Base-by-base conservation (phyloP, 2,113 vertebrate species). In the Oenanthe oenanthe region DNA sequence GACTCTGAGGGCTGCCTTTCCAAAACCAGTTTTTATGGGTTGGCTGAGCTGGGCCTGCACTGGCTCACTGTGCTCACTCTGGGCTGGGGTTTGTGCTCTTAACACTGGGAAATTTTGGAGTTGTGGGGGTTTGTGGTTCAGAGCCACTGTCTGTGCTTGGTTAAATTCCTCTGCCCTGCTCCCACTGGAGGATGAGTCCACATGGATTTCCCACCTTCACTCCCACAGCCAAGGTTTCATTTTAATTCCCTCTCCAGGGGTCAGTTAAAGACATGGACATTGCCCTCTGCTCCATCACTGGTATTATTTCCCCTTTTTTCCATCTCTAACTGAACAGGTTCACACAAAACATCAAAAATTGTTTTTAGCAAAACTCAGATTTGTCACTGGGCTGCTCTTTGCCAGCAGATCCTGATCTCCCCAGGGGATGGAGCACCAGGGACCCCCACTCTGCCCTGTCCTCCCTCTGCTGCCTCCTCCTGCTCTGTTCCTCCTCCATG, bases 211-310 rank as follows among this genome's bases (percentile, higher is more conserved):
- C 53, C 85, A 87, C 28, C 38, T 29, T 31, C 82, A 13, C 2
- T 32, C 34, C 48, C 61, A 34, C 1, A 22, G 43, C 42, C 73
- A 65, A 34, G 68, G 36, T 45, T 45, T 45, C 19, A 45, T 45
- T 17, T 66, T 10, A 12, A 73, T 47, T 71, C 34, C 34, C 34
- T 36, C 34, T 36, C 78, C 50, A 47, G 63, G 4, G 38, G 45
- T n/a, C 42, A 17, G 14, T 4, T 21, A 12, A 51, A 38, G 3
- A 4, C 48, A 21, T 1, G 58, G 38, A 47, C 10, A 5, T 0
- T 31, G 31, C 5, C 26, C 57, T 26, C 48, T 40, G 31, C 21
- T 24, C 43, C 75, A 47, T 4, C 18, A 13, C 9, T 1, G 31
- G 12, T 0, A n/a, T 4, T 4, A 13, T 26, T 45, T 56, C 29